These are phyloP conservation scores for Corythaeola cristata DNA, from an alignment of 2,113 vertebrate genomes.

Conservation along the genomic window DNA sequence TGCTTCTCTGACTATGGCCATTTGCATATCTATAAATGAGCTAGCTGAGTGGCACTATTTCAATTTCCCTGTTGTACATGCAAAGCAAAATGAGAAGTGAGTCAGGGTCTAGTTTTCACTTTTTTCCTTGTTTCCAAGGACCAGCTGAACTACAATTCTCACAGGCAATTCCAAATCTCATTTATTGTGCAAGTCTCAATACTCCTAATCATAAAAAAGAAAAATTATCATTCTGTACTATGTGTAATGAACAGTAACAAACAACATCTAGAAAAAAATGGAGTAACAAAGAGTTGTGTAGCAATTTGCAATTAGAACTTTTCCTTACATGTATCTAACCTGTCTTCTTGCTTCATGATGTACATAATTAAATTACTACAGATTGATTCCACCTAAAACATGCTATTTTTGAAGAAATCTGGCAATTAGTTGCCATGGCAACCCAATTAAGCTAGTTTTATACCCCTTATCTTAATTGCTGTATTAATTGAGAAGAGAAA, in stretches of 20 bases:
- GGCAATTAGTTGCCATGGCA: slow-evolving; percentile 75
- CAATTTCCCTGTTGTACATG: not conserved
- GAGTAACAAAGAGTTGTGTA: not conserved
- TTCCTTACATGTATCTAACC: slow-evolving; percentile 23
- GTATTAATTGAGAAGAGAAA: slow-evolving; percentile 72
- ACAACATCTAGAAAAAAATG: not conserved
- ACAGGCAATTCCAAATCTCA: not conserved
- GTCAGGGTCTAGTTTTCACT: not conserved
- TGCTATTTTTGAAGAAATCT: slow-evolving; percentile 63
- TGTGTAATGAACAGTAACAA: not conserved
- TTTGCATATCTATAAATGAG: rapidly evolving
- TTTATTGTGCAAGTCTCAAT: not conserved
- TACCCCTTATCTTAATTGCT: slow-evolving; percentile 71
- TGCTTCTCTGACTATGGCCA: not conserved
- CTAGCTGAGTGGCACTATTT: not conserved
- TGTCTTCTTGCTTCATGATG: not conserved
- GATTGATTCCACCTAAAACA: slow-evolving; percentile 71
- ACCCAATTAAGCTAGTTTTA: slow-evolving; percentile 74
- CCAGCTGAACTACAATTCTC: not conserved
- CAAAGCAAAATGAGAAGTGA: not conserved
- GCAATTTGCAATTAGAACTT: not conserved
- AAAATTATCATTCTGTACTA: not conserved
- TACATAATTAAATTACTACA: slow-evolving; percentile 54
- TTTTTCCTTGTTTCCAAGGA: not conserved
- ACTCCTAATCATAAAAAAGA: not conserved